Evolutionary conservation across 2,113 vertebrate species (phyloP).

Genomic region (Tachuris rubrigastra): DNA sequence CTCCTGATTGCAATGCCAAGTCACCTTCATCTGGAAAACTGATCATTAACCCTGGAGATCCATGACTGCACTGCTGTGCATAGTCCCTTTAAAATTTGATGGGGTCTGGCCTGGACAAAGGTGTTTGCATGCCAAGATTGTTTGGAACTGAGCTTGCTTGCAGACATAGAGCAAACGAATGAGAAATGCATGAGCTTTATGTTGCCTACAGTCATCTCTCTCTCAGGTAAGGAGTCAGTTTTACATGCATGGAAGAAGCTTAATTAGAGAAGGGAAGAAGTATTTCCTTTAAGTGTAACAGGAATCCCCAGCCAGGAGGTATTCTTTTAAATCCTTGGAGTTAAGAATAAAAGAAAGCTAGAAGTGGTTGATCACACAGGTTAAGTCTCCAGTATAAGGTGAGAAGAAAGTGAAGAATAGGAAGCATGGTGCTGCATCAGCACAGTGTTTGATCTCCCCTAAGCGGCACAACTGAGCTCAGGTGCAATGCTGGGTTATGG

Average conservation of each 20-base stretch:
- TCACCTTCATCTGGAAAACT: not conserved
- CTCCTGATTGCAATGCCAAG: not conserved
- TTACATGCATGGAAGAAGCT: not conserved
- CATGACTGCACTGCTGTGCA: not conserved
- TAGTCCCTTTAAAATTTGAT: not conserved
- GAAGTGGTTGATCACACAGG: not conserved
- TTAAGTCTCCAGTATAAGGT: not conserved
- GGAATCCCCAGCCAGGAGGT: slow-evolving; percentile 26
- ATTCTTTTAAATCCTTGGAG: not conserved
- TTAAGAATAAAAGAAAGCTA: not conserved
- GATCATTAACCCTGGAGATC: not conserved
- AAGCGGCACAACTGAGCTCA: not conserved
- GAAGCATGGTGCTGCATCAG: not conserved
- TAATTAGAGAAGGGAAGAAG: slow-evolving; percentile 1
- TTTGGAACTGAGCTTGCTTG: not conserved
- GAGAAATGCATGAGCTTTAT: not conserved
- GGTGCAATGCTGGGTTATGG: not conserved
- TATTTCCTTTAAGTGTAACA: not conserved
- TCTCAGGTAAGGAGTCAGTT: not conserved
- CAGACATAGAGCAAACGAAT: not conserved
- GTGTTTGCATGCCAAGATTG: not conserved
- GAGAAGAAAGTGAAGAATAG: not conserved
- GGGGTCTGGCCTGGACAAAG: not conserved
- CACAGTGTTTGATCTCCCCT: not conserved
- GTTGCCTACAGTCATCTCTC: not conserved